Evolutionary conservation across 2,888 invertebrate genomes (phyloP).

Genomic region (Chymomyza caudatula): DNA sequence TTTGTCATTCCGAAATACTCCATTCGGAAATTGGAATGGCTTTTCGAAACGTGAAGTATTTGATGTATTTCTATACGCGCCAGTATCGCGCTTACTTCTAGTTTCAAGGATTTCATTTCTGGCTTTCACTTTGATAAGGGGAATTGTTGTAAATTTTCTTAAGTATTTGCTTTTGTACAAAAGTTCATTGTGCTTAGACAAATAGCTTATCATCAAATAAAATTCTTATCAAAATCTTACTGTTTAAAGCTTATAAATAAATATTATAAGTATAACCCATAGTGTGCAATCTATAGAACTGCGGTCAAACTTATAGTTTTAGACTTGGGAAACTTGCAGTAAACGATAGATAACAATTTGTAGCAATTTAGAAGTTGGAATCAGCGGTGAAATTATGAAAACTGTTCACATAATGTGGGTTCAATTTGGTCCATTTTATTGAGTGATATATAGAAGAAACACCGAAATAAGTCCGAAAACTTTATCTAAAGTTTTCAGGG

Average conservation of each 20-base stretch:
- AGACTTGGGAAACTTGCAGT: too few relatives aligned
- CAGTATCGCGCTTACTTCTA: too few relatives aligned
- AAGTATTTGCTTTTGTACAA: neutral
- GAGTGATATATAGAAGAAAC: too few relatives aligned
- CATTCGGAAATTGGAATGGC: too few relatives aligned
- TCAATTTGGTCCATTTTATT: too few relatives aligned
- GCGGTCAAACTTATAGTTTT: neutral
- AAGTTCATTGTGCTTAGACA: neutral
- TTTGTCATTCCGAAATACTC: too few relatives aligned
- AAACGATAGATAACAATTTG: neutral
- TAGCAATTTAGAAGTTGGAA: neutral
- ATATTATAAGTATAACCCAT: neutral
- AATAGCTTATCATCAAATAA: neutral
- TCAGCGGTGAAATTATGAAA: too few relatives aligned
- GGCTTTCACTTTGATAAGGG: neutral
- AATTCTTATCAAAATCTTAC: neutral
- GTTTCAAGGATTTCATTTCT: neutral
- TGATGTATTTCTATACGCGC: too few relatives aligned
- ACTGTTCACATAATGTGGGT: too few relatives aligned
- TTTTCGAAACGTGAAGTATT: too few relatives aligned
- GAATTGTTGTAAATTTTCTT: neutral
- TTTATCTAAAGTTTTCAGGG: too few relatives aligned
- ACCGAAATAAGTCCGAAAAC: too few relatives aligned
- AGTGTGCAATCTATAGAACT: neutral
- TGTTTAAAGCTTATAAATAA: neutral